Evolutionary conservation across 2,113 vertebrate species (phyloP), one percentile per base, ranked within the genome.

Genomic region (Microcebus jonahi): DNA sequence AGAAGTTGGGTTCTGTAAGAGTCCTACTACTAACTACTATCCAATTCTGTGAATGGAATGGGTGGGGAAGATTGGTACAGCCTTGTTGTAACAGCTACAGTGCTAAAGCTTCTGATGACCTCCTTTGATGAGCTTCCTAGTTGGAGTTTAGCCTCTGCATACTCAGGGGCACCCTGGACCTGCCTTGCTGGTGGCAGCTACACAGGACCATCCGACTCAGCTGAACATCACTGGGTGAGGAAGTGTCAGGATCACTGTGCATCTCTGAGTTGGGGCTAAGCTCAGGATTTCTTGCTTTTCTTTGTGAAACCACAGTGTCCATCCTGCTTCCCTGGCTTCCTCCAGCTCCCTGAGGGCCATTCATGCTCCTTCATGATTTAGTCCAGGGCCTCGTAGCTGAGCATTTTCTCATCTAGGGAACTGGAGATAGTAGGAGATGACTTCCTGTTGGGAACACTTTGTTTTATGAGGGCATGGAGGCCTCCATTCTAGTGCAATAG

Each of bases 401-500:
- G 98, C 88, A 98, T 98, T 93, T 97, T 96, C 94, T 98, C 98
- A 82, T 99, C 98, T 88, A 99, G 96, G n/a, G 93, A 97, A 98
- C 88, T 98, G 98, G 73, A 98, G 98, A 87, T 98, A 98, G 95
- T 98, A 98, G 85, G 97, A 97, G 94, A 99, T 98, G 70, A 99
- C 98, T 73, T 98, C 99, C 99, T 99, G 99, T 68, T 99, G 98
- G 80, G 99, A 99, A 90, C 97, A 99, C 93, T 98, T 98, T 12
- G 27, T 63, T 87, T 99, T 98, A 92, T 98, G 98, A 50, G 97
- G 34, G 98, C 98, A 96, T 99, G 99, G 57, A 99, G 98, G 39
- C 98, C 99, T 96, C 99, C 98, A 20, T 99, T 99, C 99, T 99
- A 99, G 75, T 99, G 99, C 95, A 99, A 92, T 59, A 99, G 96